phyloP scores from a whole-genome alignment of 1,140 invertebrate genomes.

The Mamestra configurata region DNA sequence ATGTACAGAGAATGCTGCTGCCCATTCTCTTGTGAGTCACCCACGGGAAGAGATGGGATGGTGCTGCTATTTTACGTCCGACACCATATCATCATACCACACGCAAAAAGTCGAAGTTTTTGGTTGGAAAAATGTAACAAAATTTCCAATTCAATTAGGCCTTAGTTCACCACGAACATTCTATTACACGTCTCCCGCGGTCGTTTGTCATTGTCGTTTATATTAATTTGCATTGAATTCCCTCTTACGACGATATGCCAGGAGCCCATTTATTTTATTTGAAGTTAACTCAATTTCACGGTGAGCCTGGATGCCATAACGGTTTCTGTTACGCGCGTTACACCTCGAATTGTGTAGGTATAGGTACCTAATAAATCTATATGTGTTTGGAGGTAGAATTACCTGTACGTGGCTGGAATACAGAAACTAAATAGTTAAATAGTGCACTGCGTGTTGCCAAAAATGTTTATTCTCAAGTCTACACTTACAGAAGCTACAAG shows the following conservation, averaged over 20 bases:
- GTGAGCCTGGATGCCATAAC: slow-evolving; percentile 36
- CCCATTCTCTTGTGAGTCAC: too few species aligned
- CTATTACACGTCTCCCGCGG: slow-evolving; percentile 3
- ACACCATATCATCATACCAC: too few species aligned
- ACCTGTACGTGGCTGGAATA: too few species aligned
- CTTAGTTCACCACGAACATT: background rate
- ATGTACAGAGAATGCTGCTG: too few species aligned
- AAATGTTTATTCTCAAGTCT: too few species aligned
- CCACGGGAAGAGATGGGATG: too few species aligned
- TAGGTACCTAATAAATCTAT: background rate
- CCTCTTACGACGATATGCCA: slow-evolving; percentile 47
- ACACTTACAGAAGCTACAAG: too few species aligned
- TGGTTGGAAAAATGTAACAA: too few species aligned
- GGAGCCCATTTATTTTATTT: slow-evolving; percentile 60
- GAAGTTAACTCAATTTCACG: slow-evolving; percentile 66
- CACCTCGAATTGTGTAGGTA: background rate
- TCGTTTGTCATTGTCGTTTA: slow-evolving; percentile 16
- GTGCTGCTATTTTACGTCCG: too few species aligned
- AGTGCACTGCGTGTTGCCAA: too few species aligned
- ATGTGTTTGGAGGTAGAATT: background rate
- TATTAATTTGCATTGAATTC: slow-evolving; percentile 54
- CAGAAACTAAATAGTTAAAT: too few species aligned
- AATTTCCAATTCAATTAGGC: background rate
- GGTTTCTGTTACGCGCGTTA: background rate
- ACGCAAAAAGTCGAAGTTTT: too few species aligned